Evolutionary conservation across 2,113 vertebrate genomes (phyloP).

Genomic region (Microcebus murinus): DNA sequence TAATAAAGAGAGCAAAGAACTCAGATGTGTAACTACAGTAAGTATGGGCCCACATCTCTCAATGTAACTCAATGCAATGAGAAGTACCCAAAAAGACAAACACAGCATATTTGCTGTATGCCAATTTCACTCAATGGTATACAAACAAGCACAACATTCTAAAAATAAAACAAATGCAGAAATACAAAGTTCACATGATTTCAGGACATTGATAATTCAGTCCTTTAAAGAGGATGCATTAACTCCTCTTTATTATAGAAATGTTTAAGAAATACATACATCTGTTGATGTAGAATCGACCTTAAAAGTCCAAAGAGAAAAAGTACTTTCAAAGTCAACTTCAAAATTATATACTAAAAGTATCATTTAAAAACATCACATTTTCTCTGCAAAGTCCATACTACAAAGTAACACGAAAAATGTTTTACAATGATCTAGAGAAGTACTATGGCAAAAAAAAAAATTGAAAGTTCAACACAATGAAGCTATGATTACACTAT

Average conservation of each 20-base stretch:
- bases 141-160: background rate
- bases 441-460: background rate
- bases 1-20: background rate
- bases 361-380: background rate
- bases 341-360: background rate
- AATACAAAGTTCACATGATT: background rate
- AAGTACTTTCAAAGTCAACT: background rate
- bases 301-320: background rate
- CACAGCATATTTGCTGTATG: background rate
- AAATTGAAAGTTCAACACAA: background rate
- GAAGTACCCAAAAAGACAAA: background rate
- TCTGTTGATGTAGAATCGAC: background rate
- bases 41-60: background rate
- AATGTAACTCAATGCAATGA: background rate
- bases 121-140: background rate
- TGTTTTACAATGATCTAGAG: background rate
- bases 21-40: constrained; percentile 3
- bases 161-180: constrained; percentile 40
- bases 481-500: background rate
- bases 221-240: background rate
- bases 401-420: background rate
- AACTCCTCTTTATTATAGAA: background rate
- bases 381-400: background rate
- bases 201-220: background rate
- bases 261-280: background rate